These are phyloP conservation scores for Caloenas nicobarica DNA, from an alignment of 2,113 vertebrate species.

Conservation along the genomic window DNA sequence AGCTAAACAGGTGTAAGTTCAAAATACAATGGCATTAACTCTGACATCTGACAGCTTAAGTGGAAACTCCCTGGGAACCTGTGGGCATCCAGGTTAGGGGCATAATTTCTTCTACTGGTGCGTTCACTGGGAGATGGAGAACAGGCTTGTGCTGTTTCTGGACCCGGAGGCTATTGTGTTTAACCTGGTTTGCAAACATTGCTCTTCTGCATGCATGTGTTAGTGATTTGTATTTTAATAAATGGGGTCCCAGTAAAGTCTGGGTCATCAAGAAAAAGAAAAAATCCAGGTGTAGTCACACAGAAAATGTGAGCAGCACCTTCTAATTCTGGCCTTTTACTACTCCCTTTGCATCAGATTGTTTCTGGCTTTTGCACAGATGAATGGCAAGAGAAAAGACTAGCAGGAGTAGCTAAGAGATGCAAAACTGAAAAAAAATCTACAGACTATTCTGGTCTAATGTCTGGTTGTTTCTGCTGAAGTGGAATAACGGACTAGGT, in stretches of 20 bases:
- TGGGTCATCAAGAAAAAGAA: neutral
- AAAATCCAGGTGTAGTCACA: neutral
- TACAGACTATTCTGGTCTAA: neutral
- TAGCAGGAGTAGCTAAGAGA: neutral
- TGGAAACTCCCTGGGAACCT: neutral
- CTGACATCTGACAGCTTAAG: neutral
- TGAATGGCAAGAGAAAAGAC: neutral
- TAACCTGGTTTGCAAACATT: neutral
- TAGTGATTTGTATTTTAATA: neutral
- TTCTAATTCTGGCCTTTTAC: neutral
- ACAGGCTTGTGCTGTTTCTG: neutral
- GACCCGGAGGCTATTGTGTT: neutral
- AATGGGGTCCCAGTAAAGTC: accelerated
- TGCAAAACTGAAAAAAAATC: neutral
- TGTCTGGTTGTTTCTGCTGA: neutral
- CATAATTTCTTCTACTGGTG: neutral
- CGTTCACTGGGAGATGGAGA: neutral
- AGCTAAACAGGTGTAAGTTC: neutral
- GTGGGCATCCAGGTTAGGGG: neutral
- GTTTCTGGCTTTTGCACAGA: neutral
- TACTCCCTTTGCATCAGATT: neutral
- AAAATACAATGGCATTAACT: neutral
- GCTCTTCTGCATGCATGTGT: neutral
- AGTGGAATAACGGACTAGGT: neutral
- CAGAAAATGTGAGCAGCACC: neutral